A percentile compares a stretch with the other conserved stretches of the same genome.
Conservation (phyloP, 2,888 invertebrate genomes). For the Xiphydria camelus region DNA sequence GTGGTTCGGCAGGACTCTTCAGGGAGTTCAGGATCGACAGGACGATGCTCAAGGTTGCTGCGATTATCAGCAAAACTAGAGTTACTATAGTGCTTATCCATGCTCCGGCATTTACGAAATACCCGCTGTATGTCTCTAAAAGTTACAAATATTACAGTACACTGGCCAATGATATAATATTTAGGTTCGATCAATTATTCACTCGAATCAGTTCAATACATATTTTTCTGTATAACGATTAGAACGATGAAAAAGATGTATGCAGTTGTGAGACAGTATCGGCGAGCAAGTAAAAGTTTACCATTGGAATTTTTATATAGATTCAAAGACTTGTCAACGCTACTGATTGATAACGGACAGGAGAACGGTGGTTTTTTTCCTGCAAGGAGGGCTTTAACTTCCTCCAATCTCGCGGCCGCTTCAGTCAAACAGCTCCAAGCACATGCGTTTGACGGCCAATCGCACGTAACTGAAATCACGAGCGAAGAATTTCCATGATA, state of each 20-base stretch:
- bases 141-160: conserved; percentile 10
- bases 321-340: not conserved
- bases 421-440: conserved; percentile 27
- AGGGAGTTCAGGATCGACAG: conserved; percentile 27
- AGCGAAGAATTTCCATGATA: too few relatives aligned
- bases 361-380: conserved; percentile 26
- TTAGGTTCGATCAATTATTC: not conserved
- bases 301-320: too few relatives aligned
- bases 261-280: too few relatives aligned
- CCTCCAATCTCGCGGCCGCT: conserved; percentile 17
- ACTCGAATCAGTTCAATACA: too few relatives aligned
- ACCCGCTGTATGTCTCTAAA: conserved; percentile 16
- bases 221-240: too few relatives aligned
- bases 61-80: conserved; percentile 19
- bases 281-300: too few relatives aligned
- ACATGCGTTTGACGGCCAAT: conserved; percentile 26
- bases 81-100: conserved; percentile 25
- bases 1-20: conserved; percentile 25
- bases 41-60: conserved; percentile 18
- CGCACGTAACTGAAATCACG: conserved; percentile 21
- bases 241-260: too few relatives aligned
- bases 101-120: conserved; percentile 26
- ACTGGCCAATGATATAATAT: conserved; percentile 3
- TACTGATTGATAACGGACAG: conserved; percentile 20
- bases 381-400: conserved; percentile 26